Percentiles rank a stretch among this genome's conserved stretches.
Conservation (phyloP, 2,797 vertebrate species). For the Amblyraja radiata region DNA sequence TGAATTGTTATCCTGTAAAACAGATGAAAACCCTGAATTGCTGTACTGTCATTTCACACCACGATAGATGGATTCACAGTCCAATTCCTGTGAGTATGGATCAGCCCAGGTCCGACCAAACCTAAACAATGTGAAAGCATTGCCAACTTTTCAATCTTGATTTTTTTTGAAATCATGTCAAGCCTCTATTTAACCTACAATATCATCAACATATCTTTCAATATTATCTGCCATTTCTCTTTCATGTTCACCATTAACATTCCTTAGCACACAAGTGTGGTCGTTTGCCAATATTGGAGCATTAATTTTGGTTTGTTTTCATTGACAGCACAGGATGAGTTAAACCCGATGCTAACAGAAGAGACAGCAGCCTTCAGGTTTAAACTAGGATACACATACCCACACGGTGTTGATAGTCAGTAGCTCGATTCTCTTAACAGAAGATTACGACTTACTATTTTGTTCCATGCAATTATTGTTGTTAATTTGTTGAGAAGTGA, state of each 20-base stretch:
- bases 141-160: not conserved
- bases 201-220: not conserved
- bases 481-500: not conserved
- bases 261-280: not conserved
- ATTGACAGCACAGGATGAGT: not conserved
- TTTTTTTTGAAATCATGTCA: not conserved
- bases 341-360: not conserved
- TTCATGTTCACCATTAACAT: not conserved
- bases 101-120: not conserved
- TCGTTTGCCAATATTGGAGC: not conserved
- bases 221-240: not conserved
- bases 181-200: not conserved
- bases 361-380: not conserved
- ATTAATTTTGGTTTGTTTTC: not conserved
- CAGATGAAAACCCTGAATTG: not conserved
- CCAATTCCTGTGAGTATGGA: not conserved
- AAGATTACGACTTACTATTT: not conserved
- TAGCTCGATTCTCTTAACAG: not conserved
- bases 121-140: not conserved
- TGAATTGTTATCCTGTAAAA: not conserved
- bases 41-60: not conserved
- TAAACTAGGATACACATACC: not conserved
- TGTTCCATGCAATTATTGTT: not conserved
- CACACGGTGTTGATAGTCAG: not conserved
- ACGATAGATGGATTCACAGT: not conserved